Evolutionary conservation across 2,888 invertebrate genomes (phyloP).

Genomic region (Leptinotarsa haldemani): DNA sequence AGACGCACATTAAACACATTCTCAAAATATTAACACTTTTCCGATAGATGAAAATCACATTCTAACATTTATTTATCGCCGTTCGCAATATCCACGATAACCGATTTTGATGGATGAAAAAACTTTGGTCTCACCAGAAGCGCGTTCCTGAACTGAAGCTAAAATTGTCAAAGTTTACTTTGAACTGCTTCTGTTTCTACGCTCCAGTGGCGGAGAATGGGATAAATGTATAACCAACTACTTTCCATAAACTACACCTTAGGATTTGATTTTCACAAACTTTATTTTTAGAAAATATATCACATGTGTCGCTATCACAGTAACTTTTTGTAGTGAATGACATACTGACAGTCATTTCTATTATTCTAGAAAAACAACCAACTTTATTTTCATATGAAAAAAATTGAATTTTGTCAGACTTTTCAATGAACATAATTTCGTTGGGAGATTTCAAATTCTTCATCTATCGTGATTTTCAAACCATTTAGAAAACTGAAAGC

Average conservation of each 20-base stretch:
- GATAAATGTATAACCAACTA: neutral
- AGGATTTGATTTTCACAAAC: too few relatives aligned
- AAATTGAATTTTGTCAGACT: too few relatives aligned
- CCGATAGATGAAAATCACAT: slow-evolving; percentile 42
- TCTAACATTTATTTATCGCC: slow-evolving; percentile 42
- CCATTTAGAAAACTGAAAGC: too few relatives aligned
- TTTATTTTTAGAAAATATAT: too few relatives aligned
- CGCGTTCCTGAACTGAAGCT: slow-evolving; percentile 51
- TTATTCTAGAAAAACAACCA: neutral
- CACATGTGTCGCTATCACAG: too few relatives aligned
- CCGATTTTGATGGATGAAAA: slow-evolving; percentile 47
- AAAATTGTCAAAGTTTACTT: slow-evolving; percentile 55
- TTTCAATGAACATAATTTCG: too few relatives aligned
- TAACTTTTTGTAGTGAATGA: too few relatives aligned
- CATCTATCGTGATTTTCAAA: too few relatives aligned
- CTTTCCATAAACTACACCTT: neutral
- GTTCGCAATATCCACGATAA: slow-evolving; percentile 42
- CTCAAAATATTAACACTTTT: slow-evolving; percentile 41
- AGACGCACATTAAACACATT: slow-evolving; percentile 33
- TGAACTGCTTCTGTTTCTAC: slow-evolving; percentile 30
- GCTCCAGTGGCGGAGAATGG: slow-evolving; percentile 25
- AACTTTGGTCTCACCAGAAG: slow-evolving; percentile 47
- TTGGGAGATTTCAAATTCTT: too few relatives aligned
- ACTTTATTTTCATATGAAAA: neutral
- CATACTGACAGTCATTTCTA: too few relatives aligned